Base-by-base conservation (phyloP, 2,797 vertebrate species). In the Vespertilio murinus region DNA sequence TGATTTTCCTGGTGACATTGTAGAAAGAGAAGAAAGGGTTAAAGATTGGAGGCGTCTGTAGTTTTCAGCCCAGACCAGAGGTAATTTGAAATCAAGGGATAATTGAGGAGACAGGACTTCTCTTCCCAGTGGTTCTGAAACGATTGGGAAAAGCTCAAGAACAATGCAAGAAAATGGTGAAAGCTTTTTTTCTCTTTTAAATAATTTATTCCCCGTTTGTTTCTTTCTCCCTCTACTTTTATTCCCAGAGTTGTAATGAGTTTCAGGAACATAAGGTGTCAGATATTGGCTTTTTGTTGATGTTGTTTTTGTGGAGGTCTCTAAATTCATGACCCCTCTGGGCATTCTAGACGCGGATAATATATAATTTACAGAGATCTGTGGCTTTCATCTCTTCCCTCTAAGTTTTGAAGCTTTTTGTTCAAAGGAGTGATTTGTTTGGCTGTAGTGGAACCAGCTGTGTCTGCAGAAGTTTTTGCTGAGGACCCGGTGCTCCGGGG, bases 201-300 rank as follows among this genome's bases (percentile, higher is more conserved):
- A 97, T 98, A 98, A 98, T 98, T 98, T 98, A 98, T 98, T 96
- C 95, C 47, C 87, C 94, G 80, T 74, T 97, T 97, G 90, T 64
- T 94, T 86, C 95, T 88, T 1, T 23, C 77, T 81, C 65, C 94
- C 70, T 90, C 40, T 88, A 70, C 96, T 97, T 98, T 96, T 96
- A 96, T 97, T 98, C 93, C 97, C 94, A 94, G 95, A 94, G 88
- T 96, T 97, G 86, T 97, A 98, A 98, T 98, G 98, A 97, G 97
- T 98, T 98, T 97, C 97, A 97, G 96, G 85, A 97, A 97, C 97
- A 97, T 86, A 97, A 97, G 94, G 97, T 98, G 97, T 98, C 97
- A 98, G 96, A 96, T 97, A 88, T 45, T 96, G 96, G 94, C 70
- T 98, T 97, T 92, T 96, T 84, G 54, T 90, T 95, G 90, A 94